phyloP scores from a whole-genome alignment of 2,113 vertebrate species.

The Chaetorhynchus papuensis region DNA sequence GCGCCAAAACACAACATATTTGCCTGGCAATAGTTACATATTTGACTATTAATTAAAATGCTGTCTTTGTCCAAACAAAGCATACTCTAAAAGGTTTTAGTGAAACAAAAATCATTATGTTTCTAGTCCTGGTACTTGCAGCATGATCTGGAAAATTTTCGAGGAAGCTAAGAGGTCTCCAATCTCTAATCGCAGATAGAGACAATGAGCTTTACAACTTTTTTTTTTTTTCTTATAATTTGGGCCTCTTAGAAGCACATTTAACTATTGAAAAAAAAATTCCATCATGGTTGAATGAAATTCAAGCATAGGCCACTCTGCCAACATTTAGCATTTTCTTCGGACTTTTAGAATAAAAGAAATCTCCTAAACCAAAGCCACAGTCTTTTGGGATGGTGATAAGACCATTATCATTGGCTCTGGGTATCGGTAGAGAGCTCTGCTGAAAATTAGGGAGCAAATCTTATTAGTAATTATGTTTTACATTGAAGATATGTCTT shows the following conservation, averaged over 20 bases:
- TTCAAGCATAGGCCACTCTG: neutral
- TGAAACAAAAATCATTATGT: neutral
- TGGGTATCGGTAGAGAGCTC: neutral
- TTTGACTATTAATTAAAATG: neutral
- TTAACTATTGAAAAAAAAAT: neutral
- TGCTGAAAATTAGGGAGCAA: neutral
- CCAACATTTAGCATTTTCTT: neutral
- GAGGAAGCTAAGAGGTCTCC: neutral
- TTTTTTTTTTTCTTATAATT: neutral
- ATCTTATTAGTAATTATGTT: neutral
- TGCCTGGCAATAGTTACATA: neutral
- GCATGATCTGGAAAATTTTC: neutral
- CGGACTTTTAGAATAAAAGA: neutral
- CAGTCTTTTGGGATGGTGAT: neutral
- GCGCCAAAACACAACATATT: neutral
- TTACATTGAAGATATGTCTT: neutral
- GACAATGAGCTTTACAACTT: rapidly evolving
- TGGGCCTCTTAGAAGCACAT: neutral
- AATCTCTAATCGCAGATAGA: neutral
- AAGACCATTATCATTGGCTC: neutral
- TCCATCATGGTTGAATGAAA: neutral
- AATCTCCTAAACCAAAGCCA: neutral
- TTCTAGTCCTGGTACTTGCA: neutral
- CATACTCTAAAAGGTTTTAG: neutral
- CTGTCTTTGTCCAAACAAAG: neutral